These are phyloP conservation scores for Falco naumanni DNA, from an alignment of 2,797 vertebrate genomes.

Conservation along the genomic window DNA sequence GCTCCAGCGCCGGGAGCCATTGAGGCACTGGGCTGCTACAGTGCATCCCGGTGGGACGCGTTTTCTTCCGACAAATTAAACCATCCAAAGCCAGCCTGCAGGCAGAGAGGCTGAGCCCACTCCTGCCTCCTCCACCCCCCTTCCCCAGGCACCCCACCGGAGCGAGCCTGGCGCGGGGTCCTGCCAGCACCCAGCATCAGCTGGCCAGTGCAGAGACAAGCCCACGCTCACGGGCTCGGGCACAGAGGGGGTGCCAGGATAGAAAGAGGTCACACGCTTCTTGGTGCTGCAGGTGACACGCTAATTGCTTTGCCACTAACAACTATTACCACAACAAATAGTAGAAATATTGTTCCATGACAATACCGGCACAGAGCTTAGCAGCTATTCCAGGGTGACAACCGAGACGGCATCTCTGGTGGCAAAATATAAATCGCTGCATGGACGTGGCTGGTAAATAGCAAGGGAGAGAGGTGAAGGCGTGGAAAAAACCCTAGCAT, in stretches of 20 bases:
- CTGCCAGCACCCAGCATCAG: neutral
- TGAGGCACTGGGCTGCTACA: neutral
- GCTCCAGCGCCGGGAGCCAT: conserved; percentile 51
- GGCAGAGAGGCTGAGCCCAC: neutral
- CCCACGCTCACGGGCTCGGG: neutral
- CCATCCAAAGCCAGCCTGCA: neutral
- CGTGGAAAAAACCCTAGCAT: neutral
- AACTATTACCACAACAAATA: conserved; percentile 71
- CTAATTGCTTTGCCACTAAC: conserved; percentile 33
- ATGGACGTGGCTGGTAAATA: neutral
- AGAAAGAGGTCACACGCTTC: neutral
- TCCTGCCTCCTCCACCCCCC: neutral
- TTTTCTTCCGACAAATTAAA: neutral
- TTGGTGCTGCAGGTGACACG: neutral
- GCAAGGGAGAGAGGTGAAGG: neutral
- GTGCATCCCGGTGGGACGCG: neutral
- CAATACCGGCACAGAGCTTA: neutral
- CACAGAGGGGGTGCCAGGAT: neutral
- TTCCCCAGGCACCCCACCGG: neutral
- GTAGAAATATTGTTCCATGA: conserved; percentile 19
- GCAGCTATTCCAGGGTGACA: conserved; percentile 33
- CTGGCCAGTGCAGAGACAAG: neutral
- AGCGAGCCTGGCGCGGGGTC: neutral
- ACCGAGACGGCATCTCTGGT: neutral
- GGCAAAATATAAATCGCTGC: neutral